phyloP scores from a whole-genome alignment of 2,888 invertebrate genomes.

The Drosophila diplacantha region DNA sequence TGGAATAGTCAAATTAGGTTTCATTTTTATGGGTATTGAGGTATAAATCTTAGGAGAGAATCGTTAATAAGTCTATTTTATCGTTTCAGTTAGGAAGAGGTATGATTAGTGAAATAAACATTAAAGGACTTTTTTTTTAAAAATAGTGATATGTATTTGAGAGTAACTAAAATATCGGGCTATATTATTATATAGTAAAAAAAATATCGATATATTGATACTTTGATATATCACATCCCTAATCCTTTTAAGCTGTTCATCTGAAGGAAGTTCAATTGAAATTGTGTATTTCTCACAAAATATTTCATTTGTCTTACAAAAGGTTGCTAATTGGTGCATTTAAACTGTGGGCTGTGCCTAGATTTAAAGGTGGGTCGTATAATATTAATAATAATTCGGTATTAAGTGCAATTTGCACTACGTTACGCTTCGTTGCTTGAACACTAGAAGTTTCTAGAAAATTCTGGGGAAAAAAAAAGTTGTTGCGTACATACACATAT shows the following conservation, averaged over 20 bases:
- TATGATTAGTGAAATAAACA: no score
- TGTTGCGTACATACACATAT: neutral
- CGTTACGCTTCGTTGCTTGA: slow-evolving; percentile 13
- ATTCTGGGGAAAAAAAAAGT: slow-evolving; percentile 1
- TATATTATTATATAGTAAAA: no score
- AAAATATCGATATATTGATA: no score
- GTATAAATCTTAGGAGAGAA: no score
- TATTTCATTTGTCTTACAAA: neutral
- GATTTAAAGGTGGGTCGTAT: slow-evolving; percentile 9
- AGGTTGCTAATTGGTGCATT: neutral
- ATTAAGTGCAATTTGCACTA: slow-evolving; percentile 7
- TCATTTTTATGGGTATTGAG: no score
- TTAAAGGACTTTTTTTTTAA: no score
- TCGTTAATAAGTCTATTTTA: no score
- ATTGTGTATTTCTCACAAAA: slow-evolving; percentile 5
- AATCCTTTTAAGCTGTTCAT: slow-evolving; percentile 15
- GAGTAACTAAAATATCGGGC: no score
- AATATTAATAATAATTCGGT: neutral
- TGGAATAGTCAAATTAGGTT: no score
- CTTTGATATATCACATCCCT: no score
- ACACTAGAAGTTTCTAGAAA: slow-evolving; percentile 13
- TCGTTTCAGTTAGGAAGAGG: no score
- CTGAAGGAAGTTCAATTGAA: neutral
- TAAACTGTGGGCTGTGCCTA: slow-evolving; percentile 15
- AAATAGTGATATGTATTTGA: no score